These are phyloP conservation scores for Microctonus brassicae DNA, from an alignment of 2,888 invertebrate species.

Conservation along the genomic window DNA sequence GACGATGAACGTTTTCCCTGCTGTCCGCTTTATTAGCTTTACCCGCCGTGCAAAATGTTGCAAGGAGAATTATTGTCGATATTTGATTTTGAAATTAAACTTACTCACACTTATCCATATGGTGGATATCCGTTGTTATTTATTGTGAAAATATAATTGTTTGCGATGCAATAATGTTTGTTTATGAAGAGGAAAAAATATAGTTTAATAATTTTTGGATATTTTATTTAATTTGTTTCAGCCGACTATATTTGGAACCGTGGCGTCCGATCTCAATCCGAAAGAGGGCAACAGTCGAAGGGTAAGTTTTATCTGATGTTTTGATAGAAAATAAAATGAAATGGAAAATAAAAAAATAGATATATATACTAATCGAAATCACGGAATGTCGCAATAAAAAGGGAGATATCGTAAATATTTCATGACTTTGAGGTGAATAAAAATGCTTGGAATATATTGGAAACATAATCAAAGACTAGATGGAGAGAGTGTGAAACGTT, in stretches of 20 bases:
- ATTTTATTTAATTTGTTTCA: slow-evolving; percentile 68
- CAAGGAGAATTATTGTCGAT: slow-evolving; percentile 15
- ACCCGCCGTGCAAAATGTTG: background rate
- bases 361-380: no score
- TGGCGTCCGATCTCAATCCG: slow-evolving; percentile 75
- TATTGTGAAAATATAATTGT: background rate
- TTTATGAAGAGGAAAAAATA: background rate
- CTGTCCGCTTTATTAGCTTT: slow-evolving; percentile 24
- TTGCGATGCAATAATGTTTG: background rate
- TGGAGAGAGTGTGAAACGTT: no score
- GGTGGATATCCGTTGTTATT: background rate
- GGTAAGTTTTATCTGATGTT: slow-evolving; percentile 68
- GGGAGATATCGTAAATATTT: no score
- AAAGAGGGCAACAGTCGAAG: slow-evolving; percentile 75
- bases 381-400: no score
- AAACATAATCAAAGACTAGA: no score
- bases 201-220: slow-evolving; percentile 6
- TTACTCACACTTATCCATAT: no score
- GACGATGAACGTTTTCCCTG: slow-evolving; percentile 18
- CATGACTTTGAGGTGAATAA: no score
- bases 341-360: no score
- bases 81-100: slow-evolving; percentile 20
- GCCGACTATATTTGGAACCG: slow-evolving; percentile 77
- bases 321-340: no score
- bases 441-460: no score